Evolutionary conservation across 2,888 invertebrate species (phyloP).

Genomic region (Pollenia labialis): DNA sequence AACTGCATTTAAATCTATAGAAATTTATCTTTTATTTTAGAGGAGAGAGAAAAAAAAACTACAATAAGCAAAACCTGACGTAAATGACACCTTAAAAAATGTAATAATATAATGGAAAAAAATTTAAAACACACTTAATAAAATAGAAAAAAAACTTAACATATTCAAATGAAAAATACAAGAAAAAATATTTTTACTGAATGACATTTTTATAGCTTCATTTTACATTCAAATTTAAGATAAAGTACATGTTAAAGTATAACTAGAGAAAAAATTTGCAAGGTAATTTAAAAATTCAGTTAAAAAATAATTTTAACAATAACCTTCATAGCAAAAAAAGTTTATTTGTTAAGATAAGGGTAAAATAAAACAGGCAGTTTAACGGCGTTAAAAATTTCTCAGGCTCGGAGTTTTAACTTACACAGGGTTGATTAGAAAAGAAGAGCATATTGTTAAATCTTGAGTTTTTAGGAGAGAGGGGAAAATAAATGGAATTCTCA

Average conservation of each 20-base stretch:
- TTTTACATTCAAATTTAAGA: slow-evolving; percentile 67
- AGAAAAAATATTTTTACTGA: slow-evolving; percentile 43
- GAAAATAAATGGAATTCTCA: too few relatives aligned
- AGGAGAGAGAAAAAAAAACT: slow-evolving; percentile 31
- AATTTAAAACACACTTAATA: slow-evolving; percentile 29
- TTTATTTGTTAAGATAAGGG: neutral
- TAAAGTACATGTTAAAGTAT: slow-evolving; percentile 32
- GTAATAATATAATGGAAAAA: slow-evolving; percentile 49
- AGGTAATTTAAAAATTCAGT: slow-evolving; percentile 51
- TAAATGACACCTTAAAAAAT: slow-evolving; percentile 70
- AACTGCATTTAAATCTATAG: slow-evolving; percentile 59
- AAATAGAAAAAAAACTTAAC: slow-evolving; percentile 34
- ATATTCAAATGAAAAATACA: slow-evolving; percentile 42
- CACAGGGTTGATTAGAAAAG: too few relatives aligned
- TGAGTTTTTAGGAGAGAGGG: too few relatives aligned
- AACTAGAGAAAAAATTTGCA: slow-evolving; percentile 49
- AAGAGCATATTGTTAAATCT: too few relatives aligned
- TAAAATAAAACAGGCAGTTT: neutral
- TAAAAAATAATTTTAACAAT: slow-evolving; percentile 13
- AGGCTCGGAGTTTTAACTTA: too few relatives aligned
- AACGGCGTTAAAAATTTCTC: neutral
- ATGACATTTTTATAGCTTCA: slow-evolving; percentile 74
- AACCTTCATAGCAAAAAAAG: slow-evolving; percentile 22
- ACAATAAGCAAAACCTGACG: slow-evolving; percentile 62
- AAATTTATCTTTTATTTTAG: slow-evolving; percentile 50